phyloP scores from a whole-genome alignment of 2,797 vertebrate genomes.

The Lepus townsendii region DNA sequence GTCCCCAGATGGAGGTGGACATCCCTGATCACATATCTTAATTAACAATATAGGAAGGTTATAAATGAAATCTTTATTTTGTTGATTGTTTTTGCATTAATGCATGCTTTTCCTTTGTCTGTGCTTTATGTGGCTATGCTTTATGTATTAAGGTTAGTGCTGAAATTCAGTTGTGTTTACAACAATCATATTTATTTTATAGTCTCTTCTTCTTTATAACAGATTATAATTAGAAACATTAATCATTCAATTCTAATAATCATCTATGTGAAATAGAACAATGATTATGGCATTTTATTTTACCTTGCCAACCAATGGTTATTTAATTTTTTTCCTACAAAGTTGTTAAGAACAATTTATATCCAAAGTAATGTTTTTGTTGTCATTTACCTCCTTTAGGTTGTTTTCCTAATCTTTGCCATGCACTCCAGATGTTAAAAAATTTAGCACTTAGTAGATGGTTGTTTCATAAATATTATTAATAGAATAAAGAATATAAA shows the following conservation, averaged over 20 bases:
- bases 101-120: conserved; percentile 47
- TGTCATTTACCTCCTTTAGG: conserved; percentile 42
- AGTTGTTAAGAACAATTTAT: conserved; percentile 32
- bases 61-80: conserved; percentile 37
- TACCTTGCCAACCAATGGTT: neutral
- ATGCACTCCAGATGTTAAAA: conserved; percentile 4
- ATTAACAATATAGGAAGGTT: neutral
- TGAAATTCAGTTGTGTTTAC: conserved; percentile 47
- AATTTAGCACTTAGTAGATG: conserved; percentile 8
- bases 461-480: conserved; percentile 13
- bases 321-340: conserved; percentile 34
- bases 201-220: conserved; percentile 2
- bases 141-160: conserved; percentile 20
- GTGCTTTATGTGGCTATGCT: conserved; percentile 10
- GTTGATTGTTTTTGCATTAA: conserved; percentile 45
- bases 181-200: conserved; percentile 33
- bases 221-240: conserved; percentile 54
- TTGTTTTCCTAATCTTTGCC: conserved; percentile 25
- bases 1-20: neutral
- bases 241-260: conserved; percentile 50
- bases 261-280: conserved; percentile 20
- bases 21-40: neutral
- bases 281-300: conserved; percentile 39
- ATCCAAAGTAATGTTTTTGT: conserved; percentile 20
- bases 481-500: conserved; percentile 15